Evolutionary conservation across 2,797 vertebrate genomes (phyloP).

Genomic region (Labroides dimidiatus): DNA sequence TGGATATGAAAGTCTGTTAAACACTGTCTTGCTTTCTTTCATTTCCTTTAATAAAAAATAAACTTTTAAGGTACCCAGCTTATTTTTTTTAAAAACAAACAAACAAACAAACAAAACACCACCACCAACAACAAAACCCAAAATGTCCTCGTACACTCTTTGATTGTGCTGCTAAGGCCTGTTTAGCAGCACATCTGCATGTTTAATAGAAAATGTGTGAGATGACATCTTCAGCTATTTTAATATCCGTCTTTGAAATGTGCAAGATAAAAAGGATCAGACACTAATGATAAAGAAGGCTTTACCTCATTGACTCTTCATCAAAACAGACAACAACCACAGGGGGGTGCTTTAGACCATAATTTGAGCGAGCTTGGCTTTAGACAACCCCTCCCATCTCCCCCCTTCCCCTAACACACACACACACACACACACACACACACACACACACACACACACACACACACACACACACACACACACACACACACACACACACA

Average conservation of each 20-base stretch:
- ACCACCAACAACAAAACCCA: too few relatives aligned
- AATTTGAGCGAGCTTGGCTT: slow-evolving; percentile 4
- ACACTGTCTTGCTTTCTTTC: too few relatives aligned
- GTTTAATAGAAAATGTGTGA: too few relatives aligned
- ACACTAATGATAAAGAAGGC: neutral
- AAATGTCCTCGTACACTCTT: too few relatives aligned
- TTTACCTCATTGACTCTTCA: neutral
- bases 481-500: slow-evolving; percentile 17
- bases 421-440: slow-evolving; percentile 1
- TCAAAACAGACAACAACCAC: slow-evolving; percentile 20
- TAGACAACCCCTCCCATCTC: neutral
- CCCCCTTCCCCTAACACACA: neutral
- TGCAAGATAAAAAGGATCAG: neutral
- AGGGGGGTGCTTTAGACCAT: slow-evolving; percentile 43
- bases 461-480: slow-evolving; percentile 1
- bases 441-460: neutral
- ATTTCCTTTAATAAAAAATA: too few relatives aligned
- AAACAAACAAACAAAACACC: too few relatives aligned
- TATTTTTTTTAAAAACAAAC: too few relatives aligned
- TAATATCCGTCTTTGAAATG: neutral
- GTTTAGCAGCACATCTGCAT: too few relatives aligned
- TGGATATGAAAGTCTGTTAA: too few relatives aligned
- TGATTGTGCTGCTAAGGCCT: too few relatives aligned
- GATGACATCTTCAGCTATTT: neutral
- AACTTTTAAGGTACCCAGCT: too few relatives aligned